Evolutionary conservation across 2,888 invertebrate genomes (phyloP).

Genomic region (Lepeophtheirus nordmannii): DNA sequence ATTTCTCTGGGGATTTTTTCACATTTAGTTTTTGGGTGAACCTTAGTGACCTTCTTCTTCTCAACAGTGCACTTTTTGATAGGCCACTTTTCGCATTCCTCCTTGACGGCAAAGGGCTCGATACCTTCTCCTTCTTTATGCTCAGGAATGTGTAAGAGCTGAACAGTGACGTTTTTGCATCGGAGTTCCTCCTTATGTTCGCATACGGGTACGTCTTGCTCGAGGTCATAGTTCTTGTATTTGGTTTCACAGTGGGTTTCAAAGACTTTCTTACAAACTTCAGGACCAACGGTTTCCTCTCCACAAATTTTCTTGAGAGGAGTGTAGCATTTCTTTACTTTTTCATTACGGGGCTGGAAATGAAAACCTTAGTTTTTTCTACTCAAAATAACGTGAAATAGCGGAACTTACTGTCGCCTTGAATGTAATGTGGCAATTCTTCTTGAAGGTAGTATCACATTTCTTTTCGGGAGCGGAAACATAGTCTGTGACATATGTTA

Average conservation of each 20-base stretch:
- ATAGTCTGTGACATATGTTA: not conserved
- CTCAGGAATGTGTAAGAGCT: not conserved
- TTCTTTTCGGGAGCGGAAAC: not conserved
- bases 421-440: not conserved
- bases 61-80: not conserved
- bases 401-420: not conserved
- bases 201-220: not conserved
- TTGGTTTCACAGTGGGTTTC: not conserved
- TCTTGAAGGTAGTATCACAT: not conserved
- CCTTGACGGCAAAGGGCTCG: not conserved
- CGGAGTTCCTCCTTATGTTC: not conserved
- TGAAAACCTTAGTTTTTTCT: not conserved
- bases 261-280: not conserved
- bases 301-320: not conserved
- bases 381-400: not conserved
- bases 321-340: not conserved
- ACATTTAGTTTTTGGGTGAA: not conserved
- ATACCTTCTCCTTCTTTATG: not conserved
- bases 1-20: not conserved
- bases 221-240: not conserved
- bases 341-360: not conserved
- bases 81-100: constrained; percentile 4
- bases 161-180: not conserved
- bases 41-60: not conserved
- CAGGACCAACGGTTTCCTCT: not conserved